Evolutionary conservation across 2,113 vertebrate genomes (phyloP).

Genomic region (Phyllostomus hastatus): DNA sequence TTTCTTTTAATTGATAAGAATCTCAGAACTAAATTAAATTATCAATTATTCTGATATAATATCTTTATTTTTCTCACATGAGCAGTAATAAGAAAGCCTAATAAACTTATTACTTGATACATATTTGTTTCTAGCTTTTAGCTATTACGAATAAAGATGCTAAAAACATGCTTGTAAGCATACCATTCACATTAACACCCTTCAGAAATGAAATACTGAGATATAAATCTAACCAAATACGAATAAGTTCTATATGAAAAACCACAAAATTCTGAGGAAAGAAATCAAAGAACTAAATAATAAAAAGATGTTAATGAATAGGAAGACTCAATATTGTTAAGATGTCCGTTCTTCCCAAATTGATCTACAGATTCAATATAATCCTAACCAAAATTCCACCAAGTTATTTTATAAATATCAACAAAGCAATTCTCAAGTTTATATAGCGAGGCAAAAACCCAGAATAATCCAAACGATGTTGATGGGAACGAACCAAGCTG

Average conservation of each 20-base stretch:
- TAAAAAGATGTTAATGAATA: neutral
- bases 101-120: neutral
- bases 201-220: neutral
- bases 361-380: neutral
- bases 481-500: neutral
- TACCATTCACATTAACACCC: neutral
- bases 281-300: neutral
- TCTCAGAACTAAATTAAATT: neutral
- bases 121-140: neutral
- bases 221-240: neutral
- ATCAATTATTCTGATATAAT: neutral
- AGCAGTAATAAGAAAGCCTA: neutral
- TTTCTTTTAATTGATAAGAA: neutral
- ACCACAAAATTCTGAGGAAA: neutral
- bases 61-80: neutral
- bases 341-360: neutral
- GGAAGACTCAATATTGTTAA: neutral
- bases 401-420: neutral
- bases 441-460: neutral
- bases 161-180: neutral
- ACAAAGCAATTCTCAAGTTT: neutral
- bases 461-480: neutral
- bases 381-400: neutral
- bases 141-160: neutral
- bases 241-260: neutral